A percentile compares a stretch with the other conserved stretches of the same genome.
Evolutionary conservation across 2,888 invertebrate species (phyloP).

Genomic region (Dione vanillae): DNA sequence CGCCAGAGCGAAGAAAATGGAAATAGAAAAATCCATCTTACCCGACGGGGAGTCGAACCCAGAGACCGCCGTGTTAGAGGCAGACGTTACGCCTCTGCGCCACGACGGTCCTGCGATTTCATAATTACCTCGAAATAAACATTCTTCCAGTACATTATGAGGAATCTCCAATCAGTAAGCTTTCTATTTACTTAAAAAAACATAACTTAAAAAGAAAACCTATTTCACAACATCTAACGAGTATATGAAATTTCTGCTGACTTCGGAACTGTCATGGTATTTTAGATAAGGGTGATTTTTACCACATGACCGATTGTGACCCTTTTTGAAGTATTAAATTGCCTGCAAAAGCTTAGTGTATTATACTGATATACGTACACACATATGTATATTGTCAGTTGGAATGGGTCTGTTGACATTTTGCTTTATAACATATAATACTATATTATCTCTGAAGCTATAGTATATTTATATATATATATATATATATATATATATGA

Average conservation of each 20-base stretch:
- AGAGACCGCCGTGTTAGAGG: too few species aligned
- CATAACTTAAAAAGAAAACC: not conserved
- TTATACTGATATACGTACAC: not conserved
- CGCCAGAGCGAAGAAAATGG: too few species aligned
- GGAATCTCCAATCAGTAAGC: not conserved
- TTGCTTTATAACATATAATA: too few species aligned
- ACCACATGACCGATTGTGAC: conserved; percentile 20
- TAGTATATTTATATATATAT: too few species aligned
- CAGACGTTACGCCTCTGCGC: too few species aligned
- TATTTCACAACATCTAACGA: not conserved
- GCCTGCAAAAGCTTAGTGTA: conserved; percentile 13
- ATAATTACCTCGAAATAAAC: too few species aligned
- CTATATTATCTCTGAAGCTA: too few species aligned
- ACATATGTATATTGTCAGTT: not conserved
- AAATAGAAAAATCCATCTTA: too few species aligned
- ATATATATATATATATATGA: too few species aligned
- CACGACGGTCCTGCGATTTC: too few species aligned
- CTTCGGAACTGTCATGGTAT: conserved; percentile 17
- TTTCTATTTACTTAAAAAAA: not conserved
- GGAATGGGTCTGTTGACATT: not conserved
- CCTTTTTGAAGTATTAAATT: conserved; percentile 19
- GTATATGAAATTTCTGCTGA: not conserved
- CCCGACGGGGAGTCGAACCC: too few species aligned
- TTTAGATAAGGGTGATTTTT: conserved; percentile 24
- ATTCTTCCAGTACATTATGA: too few species aligned